Conservation (phyloP, 30 jellyfish, hydroid and myxozoan species). For the Pelagia noctiluca region DNA sequence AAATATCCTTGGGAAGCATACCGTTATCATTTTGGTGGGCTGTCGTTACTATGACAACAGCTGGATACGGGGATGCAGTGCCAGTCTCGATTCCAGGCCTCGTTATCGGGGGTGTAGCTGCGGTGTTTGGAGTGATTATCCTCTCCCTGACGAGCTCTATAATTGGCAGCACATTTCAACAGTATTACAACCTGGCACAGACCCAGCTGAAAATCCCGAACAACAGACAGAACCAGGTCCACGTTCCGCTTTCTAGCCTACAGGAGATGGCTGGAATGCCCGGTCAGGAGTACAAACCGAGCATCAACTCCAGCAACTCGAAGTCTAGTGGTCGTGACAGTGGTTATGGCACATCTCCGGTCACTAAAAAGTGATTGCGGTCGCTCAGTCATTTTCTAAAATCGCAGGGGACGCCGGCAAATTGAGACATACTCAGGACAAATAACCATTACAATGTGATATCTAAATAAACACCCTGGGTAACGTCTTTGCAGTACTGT, state of each 20-base stretch:
- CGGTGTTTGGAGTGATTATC: conserved; percentile 83
- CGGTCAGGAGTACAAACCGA: conserved; percentile 56
- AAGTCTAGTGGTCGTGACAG: conserved; percentile 81
- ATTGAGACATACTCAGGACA: too few species aligned
- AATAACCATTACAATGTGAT: too few species aligned
- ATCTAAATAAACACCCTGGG: too few species aligned
- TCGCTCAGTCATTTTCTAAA: conserved; percentile 62
- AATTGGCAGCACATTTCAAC: conserved; percentile 95
- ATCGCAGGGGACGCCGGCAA: too few species aligned
- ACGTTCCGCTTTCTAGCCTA: conserved; percentile 52
- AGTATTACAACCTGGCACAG: conserved; percentile 84
- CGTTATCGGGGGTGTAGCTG: conserved; percentile 89
- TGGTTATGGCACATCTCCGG: conserved; percentile 97
- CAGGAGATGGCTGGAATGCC: conserved; percentile 69
- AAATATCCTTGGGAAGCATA: conserved; percentile 51
- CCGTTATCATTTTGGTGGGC: conserved; percentile 96
- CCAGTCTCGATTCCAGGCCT: conserved; percentile 85
- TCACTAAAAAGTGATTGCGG: conserved; percentile 40
- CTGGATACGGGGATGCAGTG: conserved; percentile 91
- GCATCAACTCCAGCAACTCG: conserved; percentile 91
- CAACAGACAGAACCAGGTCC: conserved; percentile 50
- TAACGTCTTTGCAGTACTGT: too few species aligned
- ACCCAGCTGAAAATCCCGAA: conserved; percentile 88
- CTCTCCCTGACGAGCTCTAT: conserved; percentile 93
- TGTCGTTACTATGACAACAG: conserved; percentile 93